These are phyloP conservation scores for Drosophila dunni DNA, from an alignment of 1,140 invertebrate genomes.

Conservation along the genomic window DNA sequence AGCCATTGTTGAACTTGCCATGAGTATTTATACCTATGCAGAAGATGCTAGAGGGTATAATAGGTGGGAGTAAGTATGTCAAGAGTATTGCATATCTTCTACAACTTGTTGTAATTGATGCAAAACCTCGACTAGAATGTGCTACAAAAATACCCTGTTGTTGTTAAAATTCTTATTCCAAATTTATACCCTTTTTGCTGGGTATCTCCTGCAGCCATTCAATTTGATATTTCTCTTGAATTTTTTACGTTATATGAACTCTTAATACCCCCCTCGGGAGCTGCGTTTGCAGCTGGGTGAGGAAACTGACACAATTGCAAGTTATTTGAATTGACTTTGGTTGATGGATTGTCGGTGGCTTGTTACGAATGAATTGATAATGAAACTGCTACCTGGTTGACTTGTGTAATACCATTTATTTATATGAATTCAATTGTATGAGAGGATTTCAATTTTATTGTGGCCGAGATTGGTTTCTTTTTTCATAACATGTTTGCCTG, in stretches of 20 bases:
- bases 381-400: slow-evolving; percentile 11
- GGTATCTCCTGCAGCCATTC: neutral
- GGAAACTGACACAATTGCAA: slow-evolving; percentile 5
- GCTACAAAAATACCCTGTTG: too few relatives aligned
- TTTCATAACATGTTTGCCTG: neutral
- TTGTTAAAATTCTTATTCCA: too few relatives aligned
- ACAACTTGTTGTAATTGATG: too few relatives aligned
- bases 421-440: slow-evolving; percentile 20
- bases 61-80: slow-evolving; percentile 1
- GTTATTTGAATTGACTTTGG: slow-evolving; percentile 44
- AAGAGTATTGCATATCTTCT: neutral
- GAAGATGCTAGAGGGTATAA: slow-evolving; percentile 6
- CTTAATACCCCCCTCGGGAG: slow-evolving; percentile 16
- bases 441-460: slow-evolving; percentile 9
- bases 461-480: neutral
- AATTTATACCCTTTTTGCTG: too few relatives aligned
- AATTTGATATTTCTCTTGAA: neutral
- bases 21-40: slow-evolving; percentile 15
- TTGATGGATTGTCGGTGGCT: slow-evolving; percentile 36
- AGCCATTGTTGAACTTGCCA: slow-evolving; percentile 9
- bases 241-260: slow-evolving; percentile 32
- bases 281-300: neutral
- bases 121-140: too few relatives aligned
- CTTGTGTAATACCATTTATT: slow-evolving; percentile 26
- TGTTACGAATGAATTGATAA: slow-evolving; percentile 38